phyloP scores from a whole-genome alignment of 2,888 invertebrate species.

The Gymnosoma rotundatum region DNA sequence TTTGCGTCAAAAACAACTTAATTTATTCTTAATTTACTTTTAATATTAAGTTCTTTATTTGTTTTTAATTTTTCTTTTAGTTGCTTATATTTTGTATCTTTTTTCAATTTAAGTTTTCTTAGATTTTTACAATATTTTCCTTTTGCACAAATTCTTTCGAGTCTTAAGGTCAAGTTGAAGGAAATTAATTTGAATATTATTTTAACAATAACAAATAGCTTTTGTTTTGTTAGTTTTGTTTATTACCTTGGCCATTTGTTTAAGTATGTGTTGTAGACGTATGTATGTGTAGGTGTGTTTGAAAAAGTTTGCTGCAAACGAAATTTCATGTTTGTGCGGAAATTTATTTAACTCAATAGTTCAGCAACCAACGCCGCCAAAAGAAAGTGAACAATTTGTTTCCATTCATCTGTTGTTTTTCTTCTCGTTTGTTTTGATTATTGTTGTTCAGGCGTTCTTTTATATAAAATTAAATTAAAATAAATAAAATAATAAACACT shows the following conservation, averaged over 20 bases:
- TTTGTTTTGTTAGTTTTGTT: constrained; percentile 32
- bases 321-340: constrained; percentile 31
- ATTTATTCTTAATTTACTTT: constrained; percentile 19
- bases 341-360: constrained; percentile 37
- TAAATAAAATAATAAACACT: constrained; percentile 25
- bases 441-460: constrained; percentile 34
- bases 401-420: constrained; percentile 2
- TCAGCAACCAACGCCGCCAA: neutral
- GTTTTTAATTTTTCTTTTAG: constrained; percentile 24
- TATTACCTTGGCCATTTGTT: constrained; percentile 12
- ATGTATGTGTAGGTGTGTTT: neutral
- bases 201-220: constrained; percentile 52
- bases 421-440: constrained; percentile 60
- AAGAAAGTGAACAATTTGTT: constrained; percentile 10
- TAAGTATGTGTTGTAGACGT: neutral
- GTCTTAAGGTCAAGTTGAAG: constrained; percentile 78
- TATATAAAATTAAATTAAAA: constrained; percentile 19
- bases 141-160: constrained; percentile 71
- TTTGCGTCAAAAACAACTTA: neutral
- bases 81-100: constrained; percentile 4
- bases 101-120: constrained; percentile 38
- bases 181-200: constrained; percentile 58
- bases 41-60: constrained; percentile 23
- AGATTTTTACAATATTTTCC: constrained; percentile 28
- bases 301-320: neutral